Percentiles rank a stretch among this genome's conserved stretches.
phyloP scores from a whole-genome alignment of 1,140 invertebrate species.

The Drosophila rhopaloa region DNA sequence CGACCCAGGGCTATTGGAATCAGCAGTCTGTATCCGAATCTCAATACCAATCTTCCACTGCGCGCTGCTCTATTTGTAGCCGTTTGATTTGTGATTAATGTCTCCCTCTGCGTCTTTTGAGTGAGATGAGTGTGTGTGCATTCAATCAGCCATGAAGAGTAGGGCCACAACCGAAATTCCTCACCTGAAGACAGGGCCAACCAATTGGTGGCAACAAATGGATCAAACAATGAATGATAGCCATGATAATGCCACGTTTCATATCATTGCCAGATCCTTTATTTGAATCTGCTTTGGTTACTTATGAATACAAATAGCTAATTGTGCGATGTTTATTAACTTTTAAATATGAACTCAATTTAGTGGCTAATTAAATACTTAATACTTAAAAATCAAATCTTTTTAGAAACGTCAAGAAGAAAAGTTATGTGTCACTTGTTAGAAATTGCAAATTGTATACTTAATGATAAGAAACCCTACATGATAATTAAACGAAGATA shows the following conservation, averaged over 20 bases:
- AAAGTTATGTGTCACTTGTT: no score
- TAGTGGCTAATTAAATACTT: no score
- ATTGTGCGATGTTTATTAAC: no score
- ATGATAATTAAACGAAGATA: no score
- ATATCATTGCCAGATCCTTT: not conserved
- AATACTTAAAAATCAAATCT: no score
- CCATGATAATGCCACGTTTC: not conserved
- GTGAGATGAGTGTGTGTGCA: conserved; percentile 10
- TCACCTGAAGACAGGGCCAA: conserved; percentile 3
- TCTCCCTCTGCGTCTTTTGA: conserved; percentile 22
- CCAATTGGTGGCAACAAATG: conserved; percentile 28
- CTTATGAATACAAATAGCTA: not conserved
- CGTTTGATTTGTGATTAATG: conserved; percentile 75
- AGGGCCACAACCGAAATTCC: conserved; percentile 1
- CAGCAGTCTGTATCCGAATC: conserved; percentile 5
- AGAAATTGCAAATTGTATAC: no score
- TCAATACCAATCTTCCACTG: conserved; percentile 7
- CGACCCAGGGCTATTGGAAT: not conserved
- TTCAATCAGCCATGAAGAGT: conserved; percentile 13
- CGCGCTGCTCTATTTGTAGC: conserved; percentile 65
- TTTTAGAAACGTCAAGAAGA: no score
- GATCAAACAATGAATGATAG: conserved; percentile 18
- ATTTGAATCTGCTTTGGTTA: not conserved
- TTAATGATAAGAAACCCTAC: no score
- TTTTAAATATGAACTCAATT: no score